Evolutionary conservation across 2,888 invertebrate genomes (phyloP), one percentile per base, ranked within the genome.

Genomic region (Alviniconcha strummeri): DNA sequence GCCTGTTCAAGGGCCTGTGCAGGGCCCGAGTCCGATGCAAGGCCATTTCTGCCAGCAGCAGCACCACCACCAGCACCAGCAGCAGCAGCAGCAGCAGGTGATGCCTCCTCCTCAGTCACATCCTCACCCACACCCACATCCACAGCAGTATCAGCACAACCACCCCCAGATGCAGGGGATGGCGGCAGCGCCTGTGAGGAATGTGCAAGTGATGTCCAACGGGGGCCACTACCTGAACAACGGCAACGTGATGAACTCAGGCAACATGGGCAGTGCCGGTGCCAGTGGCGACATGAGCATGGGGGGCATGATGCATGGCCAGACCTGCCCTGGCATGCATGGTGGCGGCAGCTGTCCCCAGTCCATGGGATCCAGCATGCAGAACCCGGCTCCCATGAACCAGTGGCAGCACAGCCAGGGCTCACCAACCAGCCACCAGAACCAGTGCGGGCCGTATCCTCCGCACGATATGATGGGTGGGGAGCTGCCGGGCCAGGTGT

Each of bases 381-480:
- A 19, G 57, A 69, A 56, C 6, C 3, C 19, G 6, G 54, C 36
- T 6, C 52, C 15, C 8, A 17, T 64, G 60, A 76, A 19, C 52
- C 57, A 57, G n/a, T 74, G 81, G 81, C 74, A 74, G 9, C 19
- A 54, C 17, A 71, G 75, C 19, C 55, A 79, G 17, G 80, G 74
- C 5, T 19, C 71, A 5, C 7, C 52, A 57, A 72, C 56, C n/a
- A 11, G n/a, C 54, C 17, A 9, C 9, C 55, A 69, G 19, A 52
- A 9, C 71, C 52, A 8, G n/a, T 54, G n/a, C 72, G 78, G 56
- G 77, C 79, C 64, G 81, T 85, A 77, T 75, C 92, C 93, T 81
- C 84, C 78, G 77, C 84, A 83, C 52, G 52, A 64, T 83, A 67
- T 80, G 82, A 77, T 84, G 74, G 75, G 74, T 74, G 74, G 80